A percentile compares a stretch with the other conserved stretches of the same genome.
Conservation (phyloP, 2,888 invertebrate species). For the Rhagonycha lutea region DNA sequence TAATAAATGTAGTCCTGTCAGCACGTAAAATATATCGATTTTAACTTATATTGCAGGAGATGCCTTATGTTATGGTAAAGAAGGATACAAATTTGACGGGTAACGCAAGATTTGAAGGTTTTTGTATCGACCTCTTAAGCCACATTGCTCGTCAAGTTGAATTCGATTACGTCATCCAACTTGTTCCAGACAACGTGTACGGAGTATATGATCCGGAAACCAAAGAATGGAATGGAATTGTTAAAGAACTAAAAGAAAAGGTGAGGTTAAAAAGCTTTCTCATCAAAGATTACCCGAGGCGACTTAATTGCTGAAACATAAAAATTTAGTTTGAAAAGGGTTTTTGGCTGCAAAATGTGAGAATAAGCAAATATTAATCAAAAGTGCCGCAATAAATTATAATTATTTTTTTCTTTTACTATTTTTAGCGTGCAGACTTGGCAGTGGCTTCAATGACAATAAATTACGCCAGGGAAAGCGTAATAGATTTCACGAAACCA, state of each 20-base stretch:
- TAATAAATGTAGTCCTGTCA: too few species aligned
- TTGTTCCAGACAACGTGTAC: constrained; percentile 88
- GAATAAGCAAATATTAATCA: neutral
- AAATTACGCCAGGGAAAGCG: constrained; percentile 92
- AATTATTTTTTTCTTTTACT: constrained; percentile 17
- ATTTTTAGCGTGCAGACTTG: constrained; percentile 84
- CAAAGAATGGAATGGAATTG: constrained; percentile 89
- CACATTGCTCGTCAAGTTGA: constrained; percentile 83
- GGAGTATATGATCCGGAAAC: constrained; percentile 87
- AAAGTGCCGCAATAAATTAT: constrained; percentile 11
- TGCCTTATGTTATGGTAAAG: constrained; percentile 90
- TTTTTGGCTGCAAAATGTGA: constrained; percentile 1
- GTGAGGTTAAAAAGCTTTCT: constrained; percentile 54
- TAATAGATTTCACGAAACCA: constrained; percentile 97
- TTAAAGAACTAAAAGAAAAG: constrained; percentile 83
- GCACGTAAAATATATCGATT: too few species aligned
- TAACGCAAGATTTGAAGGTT: constrained; percentile 86
- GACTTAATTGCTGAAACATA: neutral
- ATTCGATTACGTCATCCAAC: constrained; percentile 82
- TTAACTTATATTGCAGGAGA: constrained; percentile 66
- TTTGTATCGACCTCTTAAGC: constrained; percentile 87
- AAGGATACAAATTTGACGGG: constrained; percentile 84
- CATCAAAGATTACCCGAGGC: neutral
- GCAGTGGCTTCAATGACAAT: constrained; percentile 98
- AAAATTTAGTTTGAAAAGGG: neutral